Base-by-base conservation (phyloP, 2,113 vertebrate species). In the Pterocles gutturalis region DNA sequence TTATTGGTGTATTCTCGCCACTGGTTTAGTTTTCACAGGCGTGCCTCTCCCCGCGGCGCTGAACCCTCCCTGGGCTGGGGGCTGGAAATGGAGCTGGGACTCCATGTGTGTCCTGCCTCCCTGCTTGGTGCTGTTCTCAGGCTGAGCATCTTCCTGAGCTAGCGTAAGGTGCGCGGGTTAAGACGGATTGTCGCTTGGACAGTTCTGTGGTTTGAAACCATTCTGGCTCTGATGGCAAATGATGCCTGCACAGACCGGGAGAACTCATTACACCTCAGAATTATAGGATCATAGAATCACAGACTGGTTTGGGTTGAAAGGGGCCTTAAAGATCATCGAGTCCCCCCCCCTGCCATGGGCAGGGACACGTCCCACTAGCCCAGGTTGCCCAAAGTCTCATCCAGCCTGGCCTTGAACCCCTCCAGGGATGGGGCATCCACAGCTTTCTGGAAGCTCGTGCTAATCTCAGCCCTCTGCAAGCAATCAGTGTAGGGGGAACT, bases 81-180 rank as follows among this genome's bases (percentile, higher is more conserved):
- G 64, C 41, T 41, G 41, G 11, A 16, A 14, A 33, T 14, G 51
- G 49, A 22, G 15, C 24, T 4, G 21, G 73, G 64, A 26, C 31
- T 17, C 75, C 16, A 5, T 0, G 0, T 9, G 19, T 70, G 73
- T 26, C 53, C 55, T 17, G 24, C 33, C 21, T 28, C 49, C 55
- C 49, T 43, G 62, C 2, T 33, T 9, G 4, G 80, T 29, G 0
- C 61, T 1, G 1, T 3, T 6, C 5, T 69, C 3, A 25, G 41
- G 57, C 53, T 80, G 34, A 85, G 36, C 73, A 71, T 26, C 60
- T 26, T 33, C 45, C 51, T 36, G 34, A 17, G 20, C 48, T 54
- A n/a, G n/a, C 38, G 54, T 12, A 8, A 41, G 31, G 54, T 4
- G 26, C 0, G 1, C 5, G 3, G 13, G 20, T 28, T 0, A 1